These are phyloP conservation scores for Morphnarchus princeps DNA, from an alignment of 2,113 vertebrate species.

Conservation along the genomic window DNA sequence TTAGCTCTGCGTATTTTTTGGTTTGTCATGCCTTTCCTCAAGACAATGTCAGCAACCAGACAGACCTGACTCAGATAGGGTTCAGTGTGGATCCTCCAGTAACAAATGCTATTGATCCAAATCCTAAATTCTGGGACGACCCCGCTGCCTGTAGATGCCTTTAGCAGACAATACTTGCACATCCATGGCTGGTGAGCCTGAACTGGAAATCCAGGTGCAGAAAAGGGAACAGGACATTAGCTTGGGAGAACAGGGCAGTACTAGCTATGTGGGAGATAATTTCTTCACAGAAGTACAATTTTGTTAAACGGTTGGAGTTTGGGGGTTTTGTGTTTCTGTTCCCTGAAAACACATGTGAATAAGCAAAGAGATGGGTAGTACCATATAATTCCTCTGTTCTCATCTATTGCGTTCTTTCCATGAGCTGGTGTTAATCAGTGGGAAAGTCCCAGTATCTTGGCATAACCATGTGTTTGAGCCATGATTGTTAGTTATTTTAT, in stretches of 20 bases:
- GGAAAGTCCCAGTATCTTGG: not conserved
- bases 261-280: not conserved
- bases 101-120: not conserved
- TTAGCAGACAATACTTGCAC: not conserved
- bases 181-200: not conserved
- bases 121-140: not conserved
- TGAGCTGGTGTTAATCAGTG: not conserved
- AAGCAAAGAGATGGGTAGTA: not conserved
- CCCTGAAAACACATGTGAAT: not conserved
- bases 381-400: not conserved
- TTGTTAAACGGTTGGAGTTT: not conserved
- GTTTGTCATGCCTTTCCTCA: not conserved
- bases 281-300: not conserved
- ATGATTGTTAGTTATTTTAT: not conserved
- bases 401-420: not conserved
- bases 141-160: rapidly evolving
- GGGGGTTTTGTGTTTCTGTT: not conserved
- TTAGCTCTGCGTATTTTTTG: not conserved
- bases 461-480: not conserved
- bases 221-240: not conserved
- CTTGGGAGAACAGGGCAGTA: not conserved
- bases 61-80: not conserved
- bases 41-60: not conserved
- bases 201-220: not conserved
- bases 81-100: not conserved